phyloP scores from a whole-genome alignment of 2,888 invertebrate genomes.

The Athripsodes cinereus region DNA sequence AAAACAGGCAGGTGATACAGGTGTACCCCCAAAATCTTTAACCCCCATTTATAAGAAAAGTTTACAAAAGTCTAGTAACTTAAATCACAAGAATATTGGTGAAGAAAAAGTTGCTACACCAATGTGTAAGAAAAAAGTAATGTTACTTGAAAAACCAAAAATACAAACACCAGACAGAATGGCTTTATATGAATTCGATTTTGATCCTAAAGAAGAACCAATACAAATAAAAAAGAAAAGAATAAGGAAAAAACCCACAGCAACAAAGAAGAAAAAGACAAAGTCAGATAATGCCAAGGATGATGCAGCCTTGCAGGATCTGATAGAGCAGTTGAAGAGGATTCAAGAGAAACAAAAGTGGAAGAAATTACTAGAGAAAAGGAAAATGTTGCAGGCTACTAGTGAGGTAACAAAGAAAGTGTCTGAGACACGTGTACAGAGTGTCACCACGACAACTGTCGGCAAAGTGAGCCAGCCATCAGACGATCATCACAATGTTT shows the following conservation, averaged over 20 bases:
- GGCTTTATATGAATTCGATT: slow-evolving; percentile 47
- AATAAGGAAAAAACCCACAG: slow-evolving; percentile 15
- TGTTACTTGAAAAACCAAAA: slow-evolving; percentile 6
- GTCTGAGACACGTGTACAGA: neutral
- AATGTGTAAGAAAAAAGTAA: slow-evolving; percentile 19
- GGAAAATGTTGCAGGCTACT: slow-evolving; percentile 3
- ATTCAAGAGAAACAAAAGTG: slow-evolving; percentile 18
- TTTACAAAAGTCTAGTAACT: neutral
- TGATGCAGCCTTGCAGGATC: slow-evolving; percentile 17
- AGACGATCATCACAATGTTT: neutral
- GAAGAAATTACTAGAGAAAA: slow-evolving; percentile 18
- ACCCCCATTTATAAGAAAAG: neutral
- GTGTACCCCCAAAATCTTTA: neutral
- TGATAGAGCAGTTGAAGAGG: slow-evolving; percentile 22
- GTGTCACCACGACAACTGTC: too few species aligned
- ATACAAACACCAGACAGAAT: slow-evolving; percentile 30
- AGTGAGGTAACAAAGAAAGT: neutral
- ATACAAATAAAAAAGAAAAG: slow-evolving; percentile 36
- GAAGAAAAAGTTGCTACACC: slow-evolving; percentile 10
- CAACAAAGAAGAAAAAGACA: slow-evolving; percentile 14
- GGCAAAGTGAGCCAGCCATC: too few species aligned
- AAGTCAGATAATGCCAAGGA: neutral
- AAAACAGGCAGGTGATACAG: neutral
- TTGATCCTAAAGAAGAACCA: slow-evolving; percentile 45
- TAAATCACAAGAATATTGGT: neutral